Evolutionary conservation across 2,797 vertebrate species (phyloP), one percentile per base, ranked within the genome.

Genomic region (Pogonophryne albipinna): DNA sequence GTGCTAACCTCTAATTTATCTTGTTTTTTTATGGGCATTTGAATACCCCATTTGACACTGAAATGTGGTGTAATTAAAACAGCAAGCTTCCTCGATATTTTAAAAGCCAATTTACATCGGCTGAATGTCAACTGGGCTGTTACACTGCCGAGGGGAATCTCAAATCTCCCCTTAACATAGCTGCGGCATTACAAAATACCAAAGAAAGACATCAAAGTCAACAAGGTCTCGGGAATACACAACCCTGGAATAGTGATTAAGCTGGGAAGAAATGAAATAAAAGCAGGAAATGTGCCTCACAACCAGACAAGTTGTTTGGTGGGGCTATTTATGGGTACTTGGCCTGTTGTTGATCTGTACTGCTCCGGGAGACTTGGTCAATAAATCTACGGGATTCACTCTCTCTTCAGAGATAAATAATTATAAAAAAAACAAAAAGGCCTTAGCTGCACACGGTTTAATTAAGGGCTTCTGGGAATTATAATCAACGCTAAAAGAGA

Each of bases 401-500:
- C 60, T 83, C 71, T 72, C 89, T 89, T 9, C 63, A 53, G 34
- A 90, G 82, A 86, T 84, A 84, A 89, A 89, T 88, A 82, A 89
- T 80, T 83, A 79, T 66, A 49, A 11, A n/a, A 62, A 77, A 77
- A 78, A 79, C 82, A 15, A 73, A 76, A 64, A 34, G 64, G 59
- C 73, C 76, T 85, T 86, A 79, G 74, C 82, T 80, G 80, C 73
- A 64, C 72, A 82, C 49, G 60, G 82, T 91, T 94, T 93, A 94
- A 95, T 94, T 93, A 94, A 93, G 80, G 76, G 82, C 89, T 91
- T 93, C 82, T 88, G 91, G 90, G 90, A 92, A 92, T 94, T 90
- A 90, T 93, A 92, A 95, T 95, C 85, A 93, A 82, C 81, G 66
- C 89, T 89, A 85, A 91, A 85, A 93, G 87, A 94, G 89, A 91